A percentile compares a stretch with the other conserved stretches of the same genome.
These are phyloP conservation scores for Kryptolebias ocellatus DNA, from an alignment of 2,797 vertebrate genomes.

Conservation along the genomic window DNA sequence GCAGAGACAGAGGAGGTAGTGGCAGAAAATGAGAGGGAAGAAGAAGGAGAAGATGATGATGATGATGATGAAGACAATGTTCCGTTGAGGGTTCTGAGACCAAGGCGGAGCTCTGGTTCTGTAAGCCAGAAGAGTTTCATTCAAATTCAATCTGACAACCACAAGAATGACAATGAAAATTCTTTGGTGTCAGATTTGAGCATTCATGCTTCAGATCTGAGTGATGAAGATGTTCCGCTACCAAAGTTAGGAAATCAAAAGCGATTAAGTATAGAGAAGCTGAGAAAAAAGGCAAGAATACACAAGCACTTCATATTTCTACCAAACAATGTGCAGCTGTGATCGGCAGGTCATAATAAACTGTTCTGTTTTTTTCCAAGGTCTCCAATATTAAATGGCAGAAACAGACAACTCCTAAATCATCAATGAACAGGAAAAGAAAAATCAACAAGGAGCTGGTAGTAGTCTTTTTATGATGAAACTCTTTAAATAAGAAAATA, in stretches of 20 bases:
- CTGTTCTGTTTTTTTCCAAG: constrained; percentile 7
- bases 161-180: not conserved
- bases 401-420: not conserved
- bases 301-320: not conserved
- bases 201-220: not conserved
- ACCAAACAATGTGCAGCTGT: not conserved
- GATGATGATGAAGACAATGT: constrained; percentile 25
- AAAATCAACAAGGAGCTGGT: not conserved
- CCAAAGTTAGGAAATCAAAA: not conserved
- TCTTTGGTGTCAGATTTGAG: not conserved
- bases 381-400: not conserved
- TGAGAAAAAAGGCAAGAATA: constrained; percentile 31
- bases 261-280: not conserved
- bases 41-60: constrained; percentile 21
- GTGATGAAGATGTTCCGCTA: not conserved
- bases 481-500: not conserved
- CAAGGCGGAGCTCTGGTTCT: constrained; percentile 1
- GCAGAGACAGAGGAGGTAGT: not conserved
- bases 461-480: not conserved
- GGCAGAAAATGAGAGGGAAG: constrained; percentile 5
- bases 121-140: not conserved
- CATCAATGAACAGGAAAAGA: not conserved
- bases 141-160: not conserved
- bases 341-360: not conserved
- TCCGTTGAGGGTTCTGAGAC: constrained; percentile 38